Conservation (phyloP, 2,888 invertebrate species). For the Prenolepis imparis region DNA sequence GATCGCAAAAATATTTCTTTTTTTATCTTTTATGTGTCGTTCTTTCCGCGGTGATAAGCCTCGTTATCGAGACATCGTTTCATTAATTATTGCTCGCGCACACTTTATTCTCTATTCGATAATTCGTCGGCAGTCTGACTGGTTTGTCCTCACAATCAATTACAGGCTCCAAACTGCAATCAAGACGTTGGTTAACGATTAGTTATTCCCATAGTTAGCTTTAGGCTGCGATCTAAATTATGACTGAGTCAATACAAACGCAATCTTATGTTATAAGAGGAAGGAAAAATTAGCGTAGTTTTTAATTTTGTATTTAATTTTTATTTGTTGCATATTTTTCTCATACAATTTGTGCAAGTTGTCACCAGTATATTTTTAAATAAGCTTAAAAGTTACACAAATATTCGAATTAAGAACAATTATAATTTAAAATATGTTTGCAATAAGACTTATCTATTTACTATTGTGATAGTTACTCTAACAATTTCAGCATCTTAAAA, state of each 20-base stretch:
- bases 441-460: neutral
- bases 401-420: neutral
- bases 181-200: slow-evolving; percentile 39
- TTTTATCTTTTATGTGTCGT: slow-evolving; percentile 29
- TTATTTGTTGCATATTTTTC: neutral
- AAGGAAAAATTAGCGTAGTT: neutral
- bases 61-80: slow-evolving; percentile 60
- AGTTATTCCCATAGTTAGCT: slow-evolving; percentile 43
- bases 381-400: neutral
- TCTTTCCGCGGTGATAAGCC: slow-evolving; percentile 60
- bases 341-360: neutral
- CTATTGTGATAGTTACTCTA: neutral
- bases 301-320: neutral
- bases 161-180: slow-evolving; percentile 37
- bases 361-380: neutral
- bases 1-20: slow-evolving; percentile 41
- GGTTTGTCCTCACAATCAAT: slow-evolving; percentile 53
- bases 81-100: slow-evolving; percentile 65
- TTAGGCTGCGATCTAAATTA: slow-evolving; percentile 34
- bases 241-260: neutral
- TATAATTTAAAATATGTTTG: neutral
- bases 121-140: slow-evolving; percentile 44
- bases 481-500: neutral
- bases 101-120: slow-evolving; percentile 54
- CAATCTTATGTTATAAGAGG: neutral